Conservation (phyloP, 2,113 vertebrate genomes). For the Aphyosemion australe region DNA sequence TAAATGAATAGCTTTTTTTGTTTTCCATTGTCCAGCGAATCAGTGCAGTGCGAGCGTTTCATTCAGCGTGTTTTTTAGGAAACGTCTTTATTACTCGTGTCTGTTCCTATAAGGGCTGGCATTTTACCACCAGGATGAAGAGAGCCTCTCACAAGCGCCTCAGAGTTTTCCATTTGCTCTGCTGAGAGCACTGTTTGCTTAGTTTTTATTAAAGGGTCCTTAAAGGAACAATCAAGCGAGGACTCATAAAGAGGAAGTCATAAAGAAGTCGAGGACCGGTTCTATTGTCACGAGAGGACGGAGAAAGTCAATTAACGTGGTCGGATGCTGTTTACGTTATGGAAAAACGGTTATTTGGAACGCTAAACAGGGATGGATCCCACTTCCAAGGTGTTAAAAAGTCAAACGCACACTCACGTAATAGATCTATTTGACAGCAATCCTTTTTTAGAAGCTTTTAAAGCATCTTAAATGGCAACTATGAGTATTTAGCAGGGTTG, state of each 20-base stretch:
- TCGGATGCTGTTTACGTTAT: constrained; percentile 47
- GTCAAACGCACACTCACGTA: constrained; percentile 1
- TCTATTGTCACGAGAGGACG: constrained; percentile 56
- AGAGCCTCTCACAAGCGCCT: constrained; percentile 22
- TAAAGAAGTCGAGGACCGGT: constrained; percentile 67
- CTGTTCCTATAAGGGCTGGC: constrained; percentile 33
- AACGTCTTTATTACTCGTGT: constrained; percentile 26
- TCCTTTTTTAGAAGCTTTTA: constrained; percentile 17
- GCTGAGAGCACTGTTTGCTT: constrained; percentile 66
- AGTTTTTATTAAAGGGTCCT: constrained; percentile 67
- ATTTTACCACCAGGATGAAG: constrained; percentile 30
- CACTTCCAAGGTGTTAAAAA: constrained; percentile 25
- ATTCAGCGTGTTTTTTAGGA: constrained; percentile 20
- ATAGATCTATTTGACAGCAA: constrained; percentile 3
- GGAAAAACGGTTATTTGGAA: constrained; percentile 7
- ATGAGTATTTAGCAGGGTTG: constrained; percentile 6
- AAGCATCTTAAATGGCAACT: constrained; percentile 13
- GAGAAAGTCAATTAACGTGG: constrained; percentile 66
- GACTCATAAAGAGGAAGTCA: constrained; percentile 68
- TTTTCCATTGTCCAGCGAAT: constrained; percentile 22
- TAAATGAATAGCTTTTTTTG: constrained; percentile 30
- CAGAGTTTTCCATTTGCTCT: constrained; percentile 38
- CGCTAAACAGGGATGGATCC: constrained; percentile 9
- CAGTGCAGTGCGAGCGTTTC: constrained; percentile 19
- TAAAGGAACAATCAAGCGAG: constrained; percentile 56